A percentile compares a stretch with the other conserved stretches of the same genome.
Evolutionary conservation across 2,888 invertebrate species (phyloP).

Genomic region (Papilio gigon): DNA sequence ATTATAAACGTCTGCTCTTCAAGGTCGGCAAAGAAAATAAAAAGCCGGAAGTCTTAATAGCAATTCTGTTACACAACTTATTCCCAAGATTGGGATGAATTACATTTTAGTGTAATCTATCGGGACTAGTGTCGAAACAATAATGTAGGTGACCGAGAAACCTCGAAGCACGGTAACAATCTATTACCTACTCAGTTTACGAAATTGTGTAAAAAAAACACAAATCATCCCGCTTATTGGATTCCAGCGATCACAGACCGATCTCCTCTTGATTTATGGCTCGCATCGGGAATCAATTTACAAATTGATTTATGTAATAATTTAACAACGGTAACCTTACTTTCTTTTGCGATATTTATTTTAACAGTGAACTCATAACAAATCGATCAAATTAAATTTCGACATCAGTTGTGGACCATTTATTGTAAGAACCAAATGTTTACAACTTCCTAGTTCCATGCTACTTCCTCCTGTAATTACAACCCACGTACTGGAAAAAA

Average conservation of each 20-base stretch:
- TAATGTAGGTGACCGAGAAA: conserved; percentile 38
- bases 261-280: conserved; percentile 32
- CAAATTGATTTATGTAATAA: conserved; percentile 15
- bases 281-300: conserved; percentile 16
- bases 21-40: conserved; percentile 16
- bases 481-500: no score
- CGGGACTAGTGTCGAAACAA: conserved; percentile 7
- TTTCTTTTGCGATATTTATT: neutral
- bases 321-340: neutral
- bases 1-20: neutral
- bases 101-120: conserved; percentile 35
- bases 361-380: no score
- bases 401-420: neutral
- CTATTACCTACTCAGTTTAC: conserved; percentile 15
- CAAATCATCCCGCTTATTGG: conserved; percentile 39
- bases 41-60: conserved; percentile 16
- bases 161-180: conserved; percentile 18
- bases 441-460: neutral
- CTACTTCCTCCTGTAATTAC: neutral
- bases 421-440: no score
- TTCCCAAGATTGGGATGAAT: conserved; percentile 15
- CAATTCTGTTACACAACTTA: conserved; percentile 3
- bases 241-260: conserved; percentile 12
- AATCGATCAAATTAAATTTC: no score
- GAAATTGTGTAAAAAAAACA: conserved; percentile 31